phyloP scores from a whole-genome alignment of 2,113 vertebrate species.

The Hymenochirus boettgeri region DNA sequence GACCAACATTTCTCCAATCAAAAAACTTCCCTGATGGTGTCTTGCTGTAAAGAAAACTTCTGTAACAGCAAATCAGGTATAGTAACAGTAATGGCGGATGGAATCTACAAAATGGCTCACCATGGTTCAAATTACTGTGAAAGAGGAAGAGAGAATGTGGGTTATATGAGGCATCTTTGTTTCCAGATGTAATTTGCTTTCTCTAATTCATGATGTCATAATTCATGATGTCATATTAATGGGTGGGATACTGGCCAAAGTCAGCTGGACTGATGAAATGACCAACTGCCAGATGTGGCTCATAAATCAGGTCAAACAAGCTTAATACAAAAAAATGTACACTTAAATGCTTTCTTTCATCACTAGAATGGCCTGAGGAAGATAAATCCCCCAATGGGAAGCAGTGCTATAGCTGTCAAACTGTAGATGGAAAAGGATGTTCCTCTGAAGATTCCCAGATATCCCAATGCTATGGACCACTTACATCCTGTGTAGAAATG shows the following conservation, averaged over 20 bases:
- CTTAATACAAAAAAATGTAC: not conserved
- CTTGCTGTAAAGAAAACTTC: constrained; percentile 14
- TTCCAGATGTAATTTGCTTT: not conserved
- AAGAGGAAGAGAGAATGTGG: no score
- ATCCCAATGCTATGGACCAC: constrained; percentile 13
- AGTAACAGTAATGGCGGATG: not conserved
- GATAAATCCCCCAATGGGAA: constrained; percentile 15
- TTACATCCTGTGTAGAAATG: constrained; percentile 17
- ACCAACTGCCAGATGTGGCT: no score
- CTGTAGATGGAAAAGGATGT: not conserved
- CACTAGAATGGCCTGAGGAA: not conserved
- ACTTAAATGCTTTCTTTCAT: not conserved
- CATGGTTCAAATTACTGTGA: not conserved
- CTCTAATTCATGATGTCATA: not conserved
- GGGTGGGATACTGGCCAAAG: not conserved
- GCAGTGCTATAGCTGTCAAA: constrained; percentile 20
- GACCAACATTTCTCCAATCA: constrained; percentile 4
- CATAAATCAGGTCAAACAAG: not conserved
- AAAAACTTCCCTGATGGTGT: not conserved
- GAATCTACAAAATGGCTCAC: not conserved
- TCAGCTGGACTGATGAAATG: not conserved
- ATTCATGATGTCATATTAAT: not conserved
- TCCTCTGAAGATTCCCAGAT: not conserved
- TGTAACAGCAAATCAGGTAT: constrained; percentile 27
- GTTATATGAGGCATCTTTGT: not conserved